Conservation (phyloP, 2,888 invertebrate genomes). For the Cephus rjabovi region DNA sequence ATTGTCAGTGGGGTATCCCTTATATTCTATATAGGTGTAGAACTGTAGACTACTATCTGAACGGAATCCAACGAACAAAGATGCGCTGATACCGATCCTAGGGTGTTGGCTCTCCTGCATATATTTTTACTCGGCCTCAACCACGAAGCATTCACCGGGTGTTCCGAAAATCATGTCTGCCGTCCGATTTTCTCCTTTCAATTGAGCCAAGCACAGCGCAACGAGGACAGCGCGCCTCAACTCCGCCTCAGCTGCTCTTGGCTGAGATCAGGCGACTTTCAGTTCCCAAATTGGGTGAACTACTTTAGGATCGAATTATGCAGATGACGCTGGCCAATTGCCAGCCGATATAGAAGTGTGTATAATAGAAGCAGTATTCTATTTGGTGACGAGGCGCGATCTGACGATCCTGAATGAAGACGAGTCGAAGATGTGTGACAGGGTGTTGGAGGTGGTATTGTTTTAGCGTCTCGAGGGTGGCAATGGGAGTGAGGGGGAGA, state of each 20-base stretch:
- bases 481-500: no score
- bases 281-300: no score
- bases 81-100: slow-evolving; percentile 4
- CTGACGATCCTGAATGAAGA: no score
- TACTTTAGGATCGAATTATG: no score
- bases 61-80: neutral
- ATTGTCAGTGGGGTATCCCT: no score
- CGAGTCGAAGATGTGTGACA: neutral
- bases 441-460: neutral
- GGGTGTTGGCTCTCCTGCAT: slow-evolving; percentile 8
- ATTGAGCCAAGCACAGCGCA: neutral
- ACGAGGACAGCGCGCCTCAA: neutral
- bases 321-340: no score
- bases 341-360: no score
- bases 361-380: no score
- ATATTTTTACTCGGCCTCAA: neutral
- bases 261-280: no score
- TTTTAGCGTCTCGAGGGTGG: neutral
- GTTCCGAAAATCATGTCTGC: neutral
- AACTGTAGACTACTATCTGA: slow-evolving; percentile 1
- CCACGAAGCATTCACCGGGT: neutral
- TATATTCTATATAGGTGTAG: neutral
- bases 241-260: no score
- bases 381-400: no score
- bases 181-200: no score